These are phyloP conservation scores for Scopus umbretta DNA, from an alignment of 2,113 vertebrate species.

Conservation along the genomic window DNA sequence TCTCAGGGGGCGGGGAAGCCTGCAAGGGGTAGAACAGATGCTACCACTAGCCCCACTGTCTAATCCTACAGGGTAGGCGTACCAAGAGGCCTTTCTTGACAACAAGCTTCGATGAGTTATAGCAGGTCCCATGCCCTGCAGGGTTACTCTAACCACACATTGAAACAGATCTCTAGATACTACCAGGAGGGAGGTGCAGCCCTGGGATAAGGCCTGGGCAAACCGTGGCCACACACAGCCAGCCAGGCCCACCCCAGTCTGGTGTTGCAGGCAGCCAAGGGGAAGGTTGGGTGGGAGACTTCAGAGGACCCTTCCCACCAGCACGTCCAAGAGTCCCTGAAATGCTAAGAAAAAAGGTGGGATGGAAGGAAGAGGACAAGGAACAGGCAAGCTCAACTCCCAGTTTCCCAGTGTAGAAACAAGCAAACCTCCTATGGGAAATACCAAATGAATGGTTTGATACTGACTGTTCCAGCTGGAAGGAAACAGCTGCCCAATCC, in stretches of 20 bases:
- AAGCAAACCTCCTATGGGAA: not conserved
- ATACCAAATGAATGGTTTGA: not conserved
- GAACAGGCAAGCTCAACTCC: not conserved
- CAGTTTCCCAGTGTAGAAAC: not conserved
- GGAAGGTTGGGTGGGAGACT: not conserved
- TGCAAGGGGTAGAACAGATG: not conserved
- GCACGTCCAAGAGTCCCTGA: not conserved
- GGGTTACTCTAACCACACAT: not conserved
- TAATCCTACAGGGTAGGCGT: not conserved
- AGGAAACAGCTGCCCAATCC: not conserved
- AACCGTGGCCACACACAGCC: not conserved
- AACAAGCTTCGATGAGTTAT: not conserved
- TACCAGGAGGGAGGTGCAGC: not conserved
- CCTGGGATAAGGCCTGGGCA: not conserved
- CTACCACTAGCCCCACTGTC: not conserved
- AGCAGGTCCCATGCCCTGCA: not conserved
- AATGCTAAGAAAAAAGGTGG: not conserved
- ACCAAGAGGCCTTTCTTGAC: not conserved
- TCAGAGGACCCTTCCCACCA: not conserved
- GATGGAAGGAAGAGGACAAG: not conserved
- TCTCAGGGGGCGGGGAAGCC: not conserved
- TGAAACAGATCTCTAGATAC: not conserved
- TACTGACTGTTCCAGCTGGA: not conserved
- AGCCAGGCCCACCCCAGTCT: not conserved
- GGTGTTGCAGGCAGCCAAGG: not conserved